These are phyloP conservation scores for Myotis planiceps DNA, from an alignment of 2,797 vertebrate species.

Conservation along the genomic window DNA sequence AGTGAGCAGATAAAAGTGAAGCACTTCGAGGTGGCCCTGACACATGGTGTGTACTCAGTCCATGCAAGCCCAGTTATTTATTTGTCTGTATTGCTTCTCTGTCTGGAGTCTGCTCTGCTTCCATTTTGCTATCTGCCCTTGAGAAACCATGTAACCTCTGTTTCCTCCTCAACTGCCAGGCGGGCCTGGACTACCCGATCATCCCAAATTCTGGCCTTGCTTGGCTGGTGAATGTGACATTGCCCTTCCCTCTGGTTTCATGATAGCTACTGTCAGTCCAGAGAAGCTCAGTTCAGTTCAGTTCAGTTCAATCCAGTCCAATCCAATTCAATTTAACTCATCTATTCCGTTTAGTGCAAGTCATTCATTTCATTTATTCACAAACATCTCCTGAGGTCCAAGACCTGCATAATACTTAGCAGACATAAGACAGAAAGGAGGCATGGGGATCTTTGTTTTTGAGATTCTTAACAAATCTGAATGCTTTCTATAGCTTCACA, in stretches of 20 bases:
- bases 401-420: not conserved
- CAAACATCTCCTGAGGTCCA: conserved; percentile 39
- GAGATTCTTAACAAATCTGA: not conserved
- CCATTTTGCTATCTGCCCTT: not conserved
- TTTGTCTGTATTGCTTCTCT: not conserved
- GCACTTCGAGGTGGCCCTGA: not conserved
- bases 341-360: not conserved
- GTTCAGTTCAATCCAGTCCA: not conserved
- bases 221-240: not conserved
- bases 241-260: not conserved
- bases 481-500: conserved; percentile 36
- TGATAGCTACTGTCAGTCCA: not conserved
- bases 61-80: not conserved
- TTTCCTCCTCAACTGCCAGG: not conserved
- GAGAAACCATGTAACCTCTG: conserved; percentile 45
- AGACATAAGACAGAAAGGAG: conserved; percentile 24
- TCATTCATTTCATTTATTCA: conserved; percentile 53
- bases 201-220: not conserved
- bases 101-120: not conserved
- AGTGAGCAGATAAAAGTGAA: not conserved
- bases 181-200: not conserved
- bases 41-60: not conserved
- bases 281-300: not conserved
- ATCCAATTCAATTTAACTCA: conserved; percentile 7
- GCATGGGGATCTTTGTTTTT: conserved; percentile 45